Base-by-base conservation (phyloP, 92 coral and sea anemone genomes). In the Siderastrea siderea region DNA sequence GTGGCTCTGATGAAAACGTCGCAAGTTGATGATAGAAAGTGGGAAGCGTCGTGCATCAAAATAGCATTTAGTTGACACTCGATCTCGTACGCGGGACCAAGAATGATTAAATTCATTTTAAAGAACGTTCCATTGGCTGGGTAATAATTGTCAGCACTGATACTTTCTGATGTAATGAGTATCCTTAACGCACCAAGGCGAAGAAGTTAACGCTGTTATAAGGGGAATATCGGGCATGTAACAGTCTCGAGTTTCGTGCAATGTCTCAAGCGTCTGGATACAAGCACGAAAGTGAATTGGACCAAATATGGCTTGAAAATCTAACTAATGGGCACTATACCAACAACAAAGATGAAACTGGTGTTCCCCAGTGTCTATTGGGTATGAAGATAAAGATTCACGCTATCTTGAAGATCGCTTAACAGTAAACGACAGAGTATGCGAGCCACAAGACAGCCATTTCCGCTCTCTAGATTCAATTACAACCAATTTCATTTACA, bases 391-490 rank as follows among this genome's bases (percentile, higher is more conserved):
- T 71, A 47, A 47, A 55, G 70, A 70, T 71, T 71, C 78, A 12
- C n/a, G 0, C 57, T 58, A 60, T 82, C 86, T 82, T 82, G 78
- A 45, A 58, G 69, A 82, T 82, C 86, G 86, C 57, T 83, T 81
- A 68, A 38, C 59, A 78, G 46, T 47, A 50, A 62, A 78, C 63
- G 53, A 68, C 73, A 53, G 66, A 43, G 60, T 44, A 10, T 70
- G 63, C 5, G 50, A 53, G 59, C 74, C 65, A 57, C 86, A 50
- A 67, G 77, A 81, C 84, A 69, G 46, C 8, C 54, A 57, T 81
- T 81, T 81, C 86, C 86, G 85, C 85, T n/a, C n/a, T 49, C 50
- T 46, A 68, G 67, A 69, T 81, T 81, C 77, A 81, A 71, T 81
- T 69, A 81, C 86, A 67, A 15, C 14, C 83, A 47, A 75, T 75